Evolutionary conservation across 2,888 invertebrate genomes (phyloP).

Genomic region (Diaperis boleti): DNA sequence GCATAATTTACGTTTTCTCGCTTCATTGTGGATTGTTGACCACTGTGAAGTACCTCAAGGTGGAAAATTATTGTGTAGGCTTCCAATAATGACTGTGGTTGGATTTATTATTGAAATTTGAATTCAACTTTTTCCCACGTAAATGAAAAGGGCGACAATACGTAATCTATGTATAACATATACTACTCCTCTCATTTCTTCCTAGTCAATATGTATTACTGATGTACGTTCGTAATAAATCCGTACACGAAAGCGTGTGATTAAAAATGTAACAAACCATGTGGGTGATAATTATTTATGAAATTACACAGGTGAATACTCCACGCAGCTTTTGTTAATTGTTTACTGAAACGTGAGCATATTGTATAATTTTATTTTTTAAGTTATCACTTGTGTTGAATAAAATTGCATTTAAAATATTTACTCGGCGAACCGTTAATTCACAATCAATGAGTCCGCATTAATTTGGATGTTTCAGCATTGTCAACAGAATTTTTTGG

Average conservation of each 20-base stretch:
- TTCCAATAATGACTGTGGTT: no score
- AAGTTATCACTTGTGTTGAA: conserved; percentile 30
- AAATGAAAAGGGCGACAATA: no score
- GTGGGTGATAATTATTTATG: conserved; percentile 37
- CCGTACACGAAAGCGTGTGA: neutral
- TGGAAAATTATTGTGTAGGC: no score
- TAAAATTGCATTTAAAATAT: conserved; percentile 41
- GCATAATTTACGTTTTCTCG: conserved; percentile 1
- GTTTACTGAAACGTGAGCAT: conserved; percentile 36
- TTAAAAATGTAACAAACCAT: conserved; percentile 23
- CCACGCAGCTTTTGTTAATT: conserved; percentile 37
- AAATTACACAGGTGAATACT: conserved; percentile 40
- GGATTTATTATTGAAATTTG: no score
- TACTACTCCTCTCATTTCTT: no score
- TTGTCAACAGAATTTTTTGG: conserved; percentile 28
- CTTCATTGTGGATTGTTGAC: neutral
- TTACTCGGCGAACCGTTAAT: conserved; percentile 39
- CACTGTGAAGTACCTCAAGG: no score
- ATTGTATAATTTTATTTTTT: conserved; percentile 40
- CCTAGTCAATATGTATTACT: no score
- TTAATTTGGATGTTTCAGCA: conserved; percentile 32
- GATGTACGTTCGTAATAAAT: no score
- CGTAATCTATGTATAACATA: no score
- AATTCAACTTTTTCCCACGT: no score
- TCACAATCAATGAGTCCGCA: conserved; percentile 29